phyloP scores from a whole-genome alignment of 2,888 invertebrate species.

The Dryadula phaetusa region DNA sequence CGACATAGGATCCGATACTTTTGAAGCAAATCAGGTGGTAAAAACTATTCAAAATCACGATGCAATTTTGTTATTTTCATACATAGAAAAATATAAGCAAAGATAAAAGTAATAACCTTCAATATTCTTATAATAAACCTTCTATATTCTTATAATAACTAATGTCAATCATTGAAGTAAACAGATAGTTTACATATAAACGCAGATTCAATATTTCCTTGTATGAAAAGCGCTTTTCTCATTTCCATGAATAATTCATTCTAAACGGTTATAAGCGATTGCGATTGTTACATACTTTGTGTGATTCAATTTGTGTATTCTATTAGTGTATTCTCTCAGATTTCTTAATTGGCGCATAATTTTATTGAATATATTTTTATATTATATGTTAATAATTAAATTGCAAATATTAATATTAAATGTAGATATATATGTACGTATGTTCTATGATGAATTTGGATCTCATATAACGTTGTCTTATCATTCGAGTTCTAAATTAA shows the following conservation, averaged over 20 bases:
- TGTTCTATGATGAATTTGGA: too few species aligned
- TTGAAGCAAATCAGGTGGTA: too few species aligned
- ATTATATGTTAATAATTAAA: too few species aligned
- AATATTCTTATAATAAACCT: not conserved
- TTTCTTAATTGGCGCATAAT: conserved; percentile 1
- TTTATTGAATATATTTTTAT: not conserved
- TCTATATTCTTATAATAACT: not conserved
- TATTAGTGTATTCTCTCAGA: conserved; percentile 1
- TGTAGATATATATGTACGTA: too few species aligned
- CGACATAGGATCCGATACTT: too few species aligned
- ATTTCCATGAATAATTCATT: conserved; percentile 17
- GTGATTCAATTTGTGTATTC: conserved; percentile 6
- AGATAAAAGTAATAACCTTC: too few species aligned
- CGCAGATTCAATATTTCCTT: not conserved
- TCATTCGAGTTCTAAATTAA: too few species aligned
- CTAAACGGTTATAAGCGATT: conserved; percentile 17
- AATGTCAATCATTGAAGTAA: not conserved
- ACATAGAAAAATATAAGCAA: too few species aligned
- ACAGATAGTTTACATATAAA: not conserved
- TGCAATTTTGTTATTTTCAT: too few species aligned
- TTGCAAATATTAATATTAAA: too few species aligned
- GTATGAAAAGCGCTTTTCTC: conserved; percentile 11
- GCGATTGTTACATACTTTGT: conserved; percentile 11
- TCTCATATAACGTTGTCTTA: too few species aligned
- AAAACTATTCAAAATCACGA: too few species aligned